Evolutionary conservation across 2,888 invertebrate species (phyloP).

Genomic region (Lasioglossum lativentre): DNA sequence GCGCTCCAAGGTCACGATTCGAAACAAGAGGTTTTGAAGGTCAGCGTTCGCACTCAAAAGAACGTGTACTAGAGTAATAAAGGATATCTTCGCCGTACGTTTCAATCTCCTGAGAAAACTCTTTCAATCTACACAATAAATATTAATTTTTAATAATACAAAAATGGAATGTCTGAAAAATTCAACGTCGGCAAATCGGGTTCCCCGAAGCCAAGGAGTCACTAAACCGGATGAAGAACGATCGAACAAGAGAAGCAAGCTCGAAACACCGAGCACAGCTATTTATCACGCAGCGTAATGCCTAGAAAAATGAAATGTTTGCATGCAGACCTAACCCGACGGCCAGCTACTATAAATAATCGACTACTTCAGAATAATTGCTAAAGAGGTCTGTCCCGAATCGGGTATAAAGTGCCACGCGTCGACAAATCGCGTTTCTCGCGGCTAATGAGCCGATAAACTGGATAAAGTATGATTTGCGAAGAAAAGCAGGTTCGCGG

Average conservation of each 20-base stretch:
- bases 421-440: constrained; percentile 3
- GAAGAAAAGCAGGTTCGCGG: background rate
- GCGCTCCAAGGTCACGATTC: no score
- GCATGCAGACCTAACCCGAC: background rate
- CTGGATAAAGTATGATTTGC: constrained; percentile 5
- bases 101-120: no score
- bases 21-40: no score
- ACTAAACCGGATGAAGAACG: background rate
- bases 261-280: background rate
- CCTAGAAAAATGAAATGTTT: constrained; percentile 2
- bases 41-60: no score
- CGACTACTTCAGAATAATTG: background rate
- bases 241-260: background rate
- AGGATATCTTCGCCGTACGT: no score
- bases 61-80: no score
- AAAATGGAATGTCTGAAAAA: no score
- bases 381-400: background rate
- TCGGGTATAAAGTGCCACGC: constrained; percentile 6
- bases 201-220: background rate
- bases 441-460: constrained; percentile 2
- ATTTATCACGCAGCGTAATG: background rate
- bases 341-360: background rate
- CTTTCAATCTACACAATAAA: no score
- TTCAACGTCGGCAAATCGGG: background rate
- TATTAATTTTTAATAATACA: no score